Evolutionary conservation across 2,113 vertebrate genomes (phyloP).

Genomic region (Illadopsis cleaveri): DNA sequence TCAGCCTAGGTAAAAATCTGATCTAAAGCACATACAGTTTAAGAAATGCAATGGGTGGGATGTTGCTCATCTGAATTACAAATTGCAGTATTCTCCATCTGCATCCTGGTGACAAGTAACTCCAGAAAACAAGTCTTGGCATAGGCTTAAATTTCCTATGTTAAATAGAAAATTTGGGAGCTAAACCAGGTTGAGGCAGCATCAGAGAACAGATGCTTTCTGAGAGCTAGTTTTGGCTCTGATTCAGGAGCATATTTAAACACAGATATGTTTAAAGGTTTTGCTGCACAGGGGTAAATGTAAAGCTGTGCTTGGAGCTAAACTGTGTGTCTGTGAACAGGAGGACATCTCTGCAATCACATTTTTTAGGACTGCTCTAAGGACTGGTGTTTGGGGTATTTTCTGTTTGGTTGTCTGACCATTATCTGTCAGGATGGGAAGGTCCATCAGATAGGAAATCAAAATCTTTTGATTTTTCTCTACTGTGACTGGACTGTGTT

Average conservation of each 20-base stretch:
- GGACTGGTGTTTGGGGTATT: not conserved
- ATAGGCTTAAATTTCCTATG: not conserved
- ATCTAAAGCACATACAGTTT: not conserved
- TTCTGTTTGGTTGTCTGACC: not conserved
- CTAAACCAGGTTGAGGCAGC: not conserved
- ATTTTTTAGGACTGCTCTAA: not conserved
- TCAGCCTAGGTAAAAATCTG: not conserved
- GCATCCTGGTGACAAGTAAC: not conserved
- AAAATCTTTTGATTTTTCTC: not conserved
- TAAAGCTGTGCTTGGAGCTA: not conserved
- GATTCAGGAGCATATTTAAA: conserved; percentile 21
- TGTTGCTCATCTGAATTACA: not conserved
- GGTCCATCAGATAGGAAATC: not conserved
- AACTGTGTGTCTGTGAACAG: not conserved
- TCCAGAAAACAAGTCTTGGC: conserved; percentile 34
- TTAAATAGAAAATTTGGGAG: conserved; percentile 23
- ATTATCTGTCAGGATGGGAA: not conserved
- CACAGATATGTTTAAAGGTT: not conserved
- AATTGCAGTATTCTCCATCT: conserved; percentile 22
- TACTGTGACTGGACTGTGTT: not conserved
- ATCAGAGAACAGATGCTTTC: conserved; percentile 39
- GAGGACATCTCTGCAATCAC: not conserved
- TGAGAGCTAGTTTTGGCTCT: conserved; percentile 8
- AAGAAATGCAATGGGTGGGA: not conserved
- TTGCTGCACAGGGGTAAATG: not conserved